Evolutionary conservation across 2,113 vertebrate genomes (phyloP), one percentile per base, ranked within the genome.

Genomic region (Embiotoca jacksoni): DNA sequence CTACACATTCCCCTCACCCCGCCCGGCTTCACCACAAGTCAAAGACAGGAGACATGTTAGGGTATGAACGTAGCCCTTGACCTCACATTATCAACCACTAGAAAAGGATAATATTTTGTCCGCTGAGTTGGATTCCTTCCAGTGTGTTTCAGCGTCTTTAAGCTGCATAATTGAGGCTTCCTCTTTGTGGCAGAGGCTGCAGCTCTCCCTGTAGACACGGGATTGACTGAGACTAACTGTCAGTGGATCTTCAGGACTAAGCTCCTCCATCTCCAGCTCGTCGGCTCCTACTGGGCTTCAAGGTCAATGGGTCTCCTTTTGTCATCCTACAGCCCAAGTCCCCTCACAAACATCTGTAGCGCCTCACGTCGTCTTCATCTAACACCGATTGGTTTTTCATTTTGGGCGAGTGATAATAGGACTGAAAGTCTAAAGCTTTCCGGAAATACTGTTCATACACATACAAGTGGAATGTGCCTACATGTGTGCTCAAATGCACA

Each of bases 161-260:
- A 93, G 94, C 93, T 89, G 92, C 93, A 95, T 97, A 96, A 97
- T 96, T 96, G 96, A 93, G 93, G 94, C 94, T 89, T 77, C 89
- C 92, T 92, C 92, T 93, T 92, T 94, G 80, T 86, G 81, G 60
- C 73, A 44, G 36, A 94, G 86, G 92, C 91, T 85, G 72, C 91
- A 92, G 92, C 93, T 94, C 93, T 92, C 94, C 93, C 93, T 93
- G 90, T 92, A 95, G 95, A 96, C 94, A 78, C 39, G 91, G 91
- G 94, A 97, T 96, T 96, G 96, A 96, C 92, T 89, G 88, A 83
- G 93, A 93, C 95, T 93, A 92, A 94, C 90, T 93, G 94, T 94
- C 93, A 88, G 90, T 94, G 88, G 70, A 81, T 87, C 94, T 91
- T 95, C 82, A 71, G 90, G 88, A 89, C 94, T 96, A 96, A 97